Evolutionary conservation across 2,113 vertebrate species (phyloP).

Genomic region (Gorsachius goisagi): DNA sequence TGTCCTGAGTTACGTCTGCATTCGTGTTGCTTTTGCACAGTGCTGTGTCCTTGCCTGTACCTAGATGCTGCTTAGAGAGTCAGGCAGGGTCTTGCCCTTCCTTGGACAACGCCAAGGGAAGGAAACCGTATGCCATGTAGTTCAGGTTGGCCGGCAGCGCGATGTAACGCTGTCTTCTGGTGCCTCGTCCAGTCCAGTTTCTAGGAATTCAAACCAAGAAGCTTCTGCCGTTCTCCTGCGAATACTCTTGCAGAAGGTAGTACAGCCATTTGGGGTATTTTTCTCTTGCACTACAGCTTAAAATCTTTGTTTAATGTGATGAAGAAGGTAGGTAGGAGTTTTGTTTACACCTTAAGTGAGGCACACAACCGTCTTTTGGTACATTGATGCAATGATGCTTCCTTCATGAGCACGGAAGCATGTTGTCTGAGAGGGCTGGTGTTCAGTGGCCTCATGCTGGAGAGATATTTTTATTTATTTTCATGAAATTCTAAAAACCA

Average conservation of each 20-base stretch:
- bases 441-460: neutral
- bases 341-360: neutral
- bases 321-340: neutral
- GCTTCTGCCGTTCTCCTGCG: neutral
- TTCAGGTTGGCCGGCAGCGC: neutral
- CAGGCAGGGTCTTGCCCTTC: neutral
- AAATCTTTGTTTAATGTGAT: neutral
- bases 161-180: neutral
- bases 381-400: neutral
- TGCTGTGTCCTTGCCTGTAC: neutral
- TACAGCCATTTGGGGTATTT: neutral
- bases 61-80: neutral
- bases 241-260: neutral
- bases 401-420: neutral
- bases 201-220: neutral
- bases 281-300: neutral
- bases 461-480: neutral
- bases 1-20: neutral
- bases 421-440: neutral
- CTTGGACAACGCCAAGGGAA: neutral
- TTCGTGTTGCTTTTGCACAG: fast-evolving
- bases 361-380: neutral
- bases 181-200: neutral
- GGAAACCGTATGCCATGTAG: fast-evolving
- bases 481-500: neutral